Evolutionary conservation across 2,797 vertebrate species (phyloP).

Genomic region (Phrynocephalus forsythii): DNA sequence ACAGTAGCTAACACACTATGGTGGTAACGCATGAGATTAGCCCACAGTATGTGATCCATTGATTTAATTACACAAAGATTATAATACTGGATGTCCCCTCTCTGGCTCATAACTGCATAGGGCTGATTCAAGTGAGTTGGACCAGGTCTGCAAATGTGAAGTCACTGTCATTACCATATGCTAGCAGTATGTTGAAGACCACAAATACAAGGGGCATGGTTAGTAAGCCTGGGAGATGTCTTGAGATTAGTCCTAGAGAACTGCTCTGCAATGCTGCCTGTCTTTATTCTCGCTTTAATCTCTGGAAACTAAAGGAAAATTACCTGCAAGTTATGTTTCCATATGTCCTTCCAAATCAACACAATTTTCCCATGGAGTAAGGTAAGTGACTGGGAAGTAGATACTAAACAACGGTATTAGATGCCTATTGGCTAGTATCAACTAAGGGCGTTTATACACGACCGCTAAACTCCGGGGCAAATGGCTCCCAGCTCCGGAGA

Average conservation of each 20-base stretch:
- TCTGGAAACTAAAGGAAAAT: background rate
- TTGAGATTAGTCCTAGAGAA: background rate
- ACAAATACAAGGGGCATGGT: background rate
- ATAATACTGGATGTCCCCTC: background rate
- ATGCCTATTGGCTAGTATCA: background rate
- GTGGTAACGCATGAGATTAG: background rate
- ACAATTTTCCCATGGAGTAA: background rate
- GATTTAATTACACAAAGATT: background rate
- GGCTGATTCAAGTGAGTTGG: background rate
- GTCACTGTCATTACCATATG: background rate
- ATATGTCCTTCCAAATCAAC: background rate
- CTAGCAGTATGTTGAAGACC: background rate
- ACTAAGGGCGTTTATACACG: too few species aligned
- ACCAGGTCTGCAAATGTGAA: background rate
- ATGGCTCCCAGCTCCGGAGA: too few species aligned
- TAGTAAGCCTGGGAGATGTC: background rate
- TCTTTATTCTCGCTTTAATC: slow-evolving; percentile 46
- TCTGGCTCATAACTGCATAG: background rate
- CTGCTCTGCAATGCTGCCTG: slow-evolving; percentile 45
- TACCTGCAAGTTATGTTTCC: slow-evolving; percentile 36
- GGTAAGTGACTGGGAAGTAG: background rate
- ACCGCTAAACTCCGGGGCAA: too few species aligned
- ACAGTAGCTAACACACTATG: background rate
- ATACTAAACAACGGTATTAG: background rate
- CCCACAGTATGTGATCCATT: background rate